Evolutionary conservation across 1,140 invertebrate genomes (phyloP).

Genomic region (Mycetomoellerius zeteki): DNA sequence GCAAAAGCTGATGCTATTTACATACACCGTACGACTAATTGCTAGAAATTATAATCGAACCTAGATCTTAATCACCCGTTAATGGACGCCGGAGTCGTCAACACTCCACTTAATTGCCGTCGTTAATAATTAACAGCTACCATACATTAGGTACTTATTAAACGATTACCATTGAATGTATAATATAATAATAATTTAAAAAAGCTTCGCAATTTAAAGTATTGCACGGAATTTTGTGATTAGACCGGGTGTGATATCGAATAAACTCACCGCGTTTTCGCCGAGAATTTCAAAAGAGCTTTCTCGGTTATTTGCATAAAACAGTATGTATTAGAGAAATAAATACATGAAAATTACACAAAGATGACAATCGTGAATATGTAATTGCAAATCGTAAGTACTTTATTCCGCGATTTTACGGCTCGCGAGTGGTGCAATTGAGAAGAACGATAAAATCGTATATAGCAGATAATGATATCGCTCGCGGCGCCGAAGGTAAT

Average conservation of each 20-base stretch:
- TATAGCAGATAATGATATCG: constrained; percentile 39
- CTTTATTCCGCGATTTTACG: constrained; percentile 47
- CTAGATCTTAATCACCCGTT: constrained; percentile 52
- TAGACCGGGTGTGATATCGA: background rate
- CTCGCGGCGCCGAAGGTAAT: constrained; percentile 45
- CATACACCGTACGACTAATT: constrained; percentile 40
- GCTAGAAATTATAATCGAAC: constrained; percentile 64
- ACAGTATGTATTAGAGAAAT: background rate
- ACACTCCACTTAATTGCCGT: constrained; percentile 59
- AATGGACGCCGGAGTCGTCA: constrained; percentile 20
- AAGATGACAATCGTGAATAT: constrained; percentile 27
- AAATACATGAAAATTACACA: background rate
- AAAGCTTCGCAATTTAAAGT: background rate
- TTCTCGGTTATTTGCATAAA: background rate
- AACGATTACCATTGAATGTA: constrained; percentile 49
- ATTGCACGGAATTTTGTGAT: background rate
- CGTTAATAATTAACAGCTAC: constrained; percentile 58
- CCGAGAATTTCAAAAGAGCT: background rate
- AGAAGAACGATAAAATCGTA: constrained; percentile 50
- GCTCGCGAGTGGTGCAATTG: constrained; percentile 19
- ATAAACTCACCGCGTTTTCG: background rate
- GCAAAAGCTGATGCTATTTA: background rate
- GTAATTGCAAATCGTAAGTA: constrained; percentile 21
- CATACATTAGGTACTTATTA: constrained; percentile 42
- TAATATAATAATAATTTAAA: constrained; percentile 42